Evolutionary conservation across 2,888 invertebrate species (phyloP), one percentile per base, ranked within the genome.

Genomic region (Pterostichus madidus): DNA sequence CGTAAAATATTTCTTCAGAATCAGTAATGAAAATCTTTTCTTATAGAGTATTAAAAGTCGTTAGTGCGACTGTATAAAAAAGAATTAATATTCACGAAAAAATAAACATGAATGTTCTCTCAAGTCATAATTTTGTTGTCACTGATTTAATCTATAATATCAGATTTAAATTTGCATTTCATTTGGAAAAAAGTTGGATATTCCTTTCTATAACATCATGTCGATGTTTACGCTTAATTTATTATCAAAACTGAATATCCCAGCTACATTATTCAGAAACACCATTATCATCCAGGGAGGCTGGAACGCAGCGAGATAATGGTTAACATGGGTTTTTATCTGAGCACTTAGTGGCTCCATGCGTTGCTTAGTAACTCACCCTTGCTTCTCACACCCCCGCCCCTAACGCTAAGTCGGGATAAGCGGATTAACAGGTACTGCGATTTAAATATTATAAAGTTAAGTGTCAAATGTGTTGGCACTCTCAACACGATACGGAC

Each of bases 271-370:
- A 77, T 77, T 77, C 77, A 77, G 77, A 56, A 53, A 77, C 39
- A 56, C 77, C 77, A 77, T 77, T 77, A 77, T 13, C 56, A 56
- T 35, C 56, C 10, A 35, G 77, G 35, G 53, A 77, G 53, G 56
- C 56, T 15, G 56, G 53, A 53, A 39, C 53, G 53, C 32, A 17
- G 35, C 49, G 75, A 49, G 77, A 77, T 77, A 77, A 77, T 77
- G 77, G 77, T 56, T 56, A 56, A 77, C 77, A 77, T 77, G 53
- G 77, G 56, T 77, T 77, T 77, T 77, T 77, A 77, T 77, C 77
- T 77, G n/a, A 77, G 77, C 77, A 77, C 77, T 77, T 77, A 77
- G 77, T 77, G 77, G 53, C 77, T 56, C 49, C 75, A 77, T 77
- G 59, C 59, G 77, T 32, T 52, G 49, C 53, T 44, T 64, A 64